Percentiles rank a stretch among this genome's conserved stretches.
These are phyloP conservation scores for Ifrita kowaldi DNA, from an alignment of 2,113 vertebrate genomes.

Conservation along the genomic window DNA sequence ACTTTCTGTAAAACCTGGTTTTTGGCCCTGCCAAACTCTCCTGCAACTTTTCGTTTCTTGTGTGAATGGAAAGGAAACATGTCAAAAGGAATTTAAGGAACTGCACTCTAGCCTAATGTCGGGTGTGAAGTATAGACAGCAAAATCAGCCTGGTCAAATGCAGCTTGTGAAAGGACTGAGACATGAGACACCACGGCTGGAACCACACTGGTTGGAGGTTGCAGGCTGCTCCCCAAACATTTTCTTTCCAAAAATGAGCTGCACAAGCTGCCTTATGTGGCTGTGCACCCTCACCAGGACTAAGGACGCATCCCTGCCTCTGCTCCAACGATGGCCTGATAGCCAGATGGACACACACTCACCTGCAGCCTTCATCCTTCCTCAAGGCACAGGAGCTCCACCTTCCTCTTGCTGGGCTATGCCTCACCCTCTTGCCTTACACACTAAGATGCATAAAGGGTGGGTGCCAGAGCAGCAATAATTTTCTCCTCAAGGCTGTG, in stretches of 20 bases:
- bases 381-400: not conserved
- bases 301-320: not conserved
- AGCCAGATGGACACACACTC: not conserved
- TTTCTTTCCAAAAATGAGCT: not conserved
- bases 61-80: not conserved
- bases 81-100: not conserved
- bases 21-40: not conserved
- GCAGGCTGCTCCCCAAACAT: not conserved
- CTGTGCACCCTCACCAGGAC: not conserved
- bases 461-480: not conserved
- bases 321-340: fast-evolving
- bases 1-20: not conserved
- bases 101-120: not conserved
- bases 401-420: not conserved
- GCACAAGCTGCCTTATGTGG: not conserved
- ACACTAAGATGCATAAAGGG: not conserved
- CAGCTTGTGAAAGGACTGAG: not conserved
- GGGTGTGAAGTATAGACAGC: not conserved
- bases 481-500: not conserved
- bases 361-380: not conserved
- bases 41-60: not conserved
- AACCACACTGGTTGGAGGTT: not conserved
- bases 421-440: not conserved
- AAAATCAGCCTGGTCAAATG: not conserved
- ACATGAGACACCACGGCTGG: not conserved